phyloP scores from a whole-genome alignment of 2,797 vertebrate species.

The Chrysolophus pictus region DNA sequence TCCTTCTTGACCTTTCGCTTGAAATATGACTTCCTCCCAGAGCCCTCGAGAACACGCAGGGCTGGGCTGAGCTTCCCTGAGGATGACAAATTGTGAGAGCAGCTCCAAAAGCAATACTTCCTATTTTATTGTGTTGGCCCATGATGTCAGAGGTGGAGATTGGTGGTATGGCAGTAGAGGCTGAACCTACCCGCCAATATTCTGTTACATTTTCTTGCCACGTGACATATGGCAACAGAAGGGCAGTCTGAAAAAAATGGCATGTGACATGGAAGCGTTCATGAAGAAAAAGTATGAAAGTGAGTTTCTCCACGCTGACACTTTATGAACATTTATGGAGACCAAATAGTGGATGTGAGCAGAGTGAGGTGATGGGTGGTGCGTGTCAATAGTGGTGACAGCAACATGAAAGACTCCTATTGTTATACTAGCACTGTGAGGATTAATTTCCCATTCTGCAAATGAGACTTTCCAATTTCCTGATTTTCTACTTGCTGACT shows the following conservation, averaged over 20 bases:
- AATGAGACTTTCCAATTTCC: neutral
- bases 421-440: neutral
- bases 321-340: neutral
- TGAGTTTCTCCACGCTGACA: neutral
- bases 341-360: neutral
- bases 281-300: neutral
- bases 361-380: too few species aligned
- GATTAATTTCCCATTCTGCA: neutral
- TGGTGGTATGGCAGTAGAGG: neutral
- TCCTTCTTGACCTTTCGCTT: conserved; percentile 13
- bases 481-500: neutral
- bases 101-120: neutral
- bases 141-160: neutral
- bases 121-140: neutral
- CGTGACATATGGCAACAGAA: neutral
- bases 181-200: neutral
- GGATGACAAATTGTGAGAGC: neutral
- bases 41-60: neutral
- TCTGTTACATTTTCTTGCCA: neutral
- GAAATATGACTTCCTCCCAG: neutral
- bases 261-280: neutral
- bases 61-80: neutral
- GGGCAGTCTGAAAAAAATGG: neutral
- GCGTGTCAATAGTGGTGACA: too few species aligned
- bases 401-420: neutral